Evolutionary conservation across 2,113 vertebrate genomes (phyloP), one percentile per base, ranked within the genome.

Genomic region (Mesembrinibis cayennensis): DNA sequence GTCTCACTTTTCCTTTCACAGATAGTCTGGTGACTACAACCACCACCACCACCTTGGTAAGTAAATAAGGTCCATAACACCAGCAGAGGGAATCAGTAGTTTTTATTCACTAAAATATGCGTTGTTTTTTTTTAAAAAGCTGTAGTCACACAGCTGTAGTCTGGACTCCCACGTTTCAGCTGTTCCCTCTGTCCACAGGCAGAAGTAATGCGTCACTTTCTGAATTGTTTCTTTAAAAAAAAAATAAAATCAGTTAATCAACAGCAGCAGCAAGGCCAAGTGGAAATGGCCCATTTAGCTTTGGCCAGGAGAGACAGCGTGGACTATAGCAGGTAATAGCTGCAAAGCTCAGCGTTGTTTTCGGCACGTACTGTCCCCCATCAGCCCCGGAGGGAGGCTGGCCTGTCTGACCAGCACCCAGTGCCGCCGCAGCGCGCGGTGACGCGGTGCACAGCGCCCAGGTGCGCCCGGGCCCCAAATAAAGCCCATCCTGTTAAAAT

Each of bases 61-160:
- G 80, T 73, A 93, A 94, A 89, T 74, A 87, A 94, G 71, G 80
- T 95, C 47, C 52, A 36, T 88, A 95, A 92, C 88, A 96, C 93
- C 90, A 95, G 81, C 67, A 96, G 94, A 96, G 81, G 87, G 95
- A 96, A 97, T 97, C 93, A 88, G 97, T 94, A 95, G 71, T 73
- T 98, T 97, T 96, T 93, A 92, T 87, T 95, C 89, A 82, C 88
- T 88, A 63, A 95, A 96, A 82, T 42, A 42, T 42, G 40, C 40
- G 12, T 42, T 50, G 32, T 53, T 49, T 38, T 59, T 66, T 49
- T 63, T 69, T 16, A 34, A 23, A 77, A 94, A 95, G 56, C 95
- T 94, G 91, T 80, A 96, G 95, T 96, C 96, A 97, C 95, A 97
- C 97, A 97, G 96, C 96, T 98, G 96, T 94, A 97, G 96, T 97